phyloP scores from a whole-genome alignment of 2,888 invertebrate genomes.

The Hirtodrosophila histrioides region DNA sequence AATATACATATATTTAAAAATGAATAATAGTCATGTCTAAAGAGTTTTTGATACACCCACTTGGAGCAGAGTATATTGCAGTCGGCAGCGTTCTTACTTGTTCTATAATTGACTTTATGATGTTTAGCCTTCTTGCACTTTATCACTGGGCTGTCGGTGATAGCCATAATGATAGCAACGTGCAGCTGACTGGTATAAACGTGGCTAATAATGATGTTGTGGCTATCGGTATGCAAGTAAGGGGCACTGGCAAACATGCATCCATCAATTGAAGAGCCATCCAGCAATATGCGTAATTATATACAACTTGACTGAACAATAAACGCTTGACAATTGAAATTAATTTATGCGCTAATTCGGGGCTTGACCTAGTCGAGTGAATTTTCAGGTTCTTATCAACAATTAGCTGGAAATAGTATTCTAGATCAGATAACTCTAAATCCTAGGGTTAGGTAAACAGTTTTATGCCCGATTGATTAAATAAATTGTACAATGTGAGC shows the following conservation, averaged over 20 bases:
- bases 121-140: constrained; percentile 64
- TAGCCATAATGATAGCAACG: constrained; percentile 43
- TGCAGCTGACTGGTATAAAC: constrained; percentile 34
- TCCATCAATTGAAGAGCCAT: constrained; percentile 38
- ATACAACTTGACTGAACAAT: constrained; percentile 16
- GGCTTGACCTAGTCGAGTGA: too few species aligned
- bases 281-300: constrained; percentile 35
- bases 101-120: constrained; percentile 66
- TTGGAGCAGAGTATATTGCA: too few species aligned
- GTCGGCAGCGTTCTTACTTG: too few species aligned
- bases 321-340: constrained; percentile 12
- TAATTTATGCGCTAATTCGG: constrained; percentile 3
- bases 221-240: constrained; percentile 5
- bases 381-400: too few species aligned
- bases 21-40: too few species aligned
- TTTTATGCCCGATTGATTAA: constrained; percentile 4
- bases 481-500: constrained; percentile 9
- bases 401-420: too few species aligned
- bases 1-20: too few species aligned
- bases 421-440: too few species aligned
- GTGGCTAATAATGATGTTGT: constrained; percentile 40
- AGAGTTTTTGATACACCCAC: too few species aligned
- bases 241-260: constrained; percentile 8
- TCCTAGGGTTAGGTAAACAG: too few species aligned
- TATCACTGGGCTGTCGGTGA: constrained; percentile 56